Percentiles rank a stretch among this genome's conserved stretches.
These are phyloP conservation scores for Malthinus seriepunctatus DNA, from an alignment of 2,888 invertebrate genomes.

Conservation along the genomic window DNA sequence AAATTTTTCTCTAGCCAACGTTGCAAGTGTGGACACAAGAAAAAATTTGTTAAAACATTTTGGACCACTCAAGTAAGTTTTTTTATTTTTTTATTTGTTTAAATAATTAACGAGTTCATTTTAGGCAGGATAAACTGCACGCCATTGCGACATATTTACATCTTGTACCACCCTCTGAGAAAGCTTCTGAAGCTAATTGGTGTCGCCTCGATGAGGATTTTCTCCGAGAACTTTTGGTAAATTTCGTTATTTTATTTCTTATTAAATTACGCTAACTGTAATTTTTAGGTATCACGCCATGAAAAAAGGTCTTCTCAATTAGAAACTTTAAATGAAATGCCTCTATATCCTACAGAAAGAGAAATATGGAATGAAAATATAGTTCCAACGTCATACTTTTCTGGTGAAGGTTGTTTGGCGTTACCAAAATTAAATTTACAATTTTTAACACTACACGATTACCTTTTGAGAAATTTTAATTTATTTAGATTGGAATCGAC, in stretches of 20 bases:
- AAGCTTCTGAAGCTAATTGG: constrained; percentile 71
- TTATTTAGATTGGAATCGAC: constrained; percentile 97
- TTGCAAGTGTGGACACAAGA: constrained; percentile 92
- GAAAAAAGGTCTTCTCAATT: constrained; percentile 89
- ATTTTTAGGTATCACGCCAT: constrained; percentile 74
- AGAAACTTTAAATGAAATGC: constrained; percentile 96
- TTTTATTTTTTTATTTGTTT: not conserved
- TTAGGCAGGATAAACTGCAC: constrained; percentile 76
- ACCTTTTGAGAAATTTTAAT: constrained; percentile 95
- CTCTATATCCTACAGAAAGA: constrained; percentile 96
- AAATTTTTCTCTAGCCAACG: constrained; percentile 89
- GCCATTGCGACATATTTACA: constrained; percentile 86
- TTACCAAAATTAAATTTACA: constrained; percentile 97
- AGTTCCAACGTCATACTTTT: constrained; percentile 96
- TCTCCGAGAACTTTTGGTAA: constrained; percentile 83
- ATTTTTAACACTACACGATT: constrained; percentile 97
- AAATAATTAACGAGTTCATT: constrained; percentile 35
- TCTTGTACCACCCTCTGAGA: constrained; percentile 77
- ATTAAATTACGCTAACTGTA: not conserved
- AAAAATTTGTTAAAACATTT: constrained; percentile 85
- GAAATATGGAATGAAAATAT: constrained; percentile 99
- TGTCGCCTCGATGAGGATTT: constrained; percentile 80
- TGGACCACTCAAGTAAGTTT: constrained; percentile 65
- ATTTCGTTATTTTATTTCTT: too few species aligned
- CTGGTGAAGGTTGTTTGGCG: constrained; percentile 93